Evolutionary conservation across 2,888 invertebrate genomes (phyloP).

Genomic region (Drosophila melanosoma): DNA sequence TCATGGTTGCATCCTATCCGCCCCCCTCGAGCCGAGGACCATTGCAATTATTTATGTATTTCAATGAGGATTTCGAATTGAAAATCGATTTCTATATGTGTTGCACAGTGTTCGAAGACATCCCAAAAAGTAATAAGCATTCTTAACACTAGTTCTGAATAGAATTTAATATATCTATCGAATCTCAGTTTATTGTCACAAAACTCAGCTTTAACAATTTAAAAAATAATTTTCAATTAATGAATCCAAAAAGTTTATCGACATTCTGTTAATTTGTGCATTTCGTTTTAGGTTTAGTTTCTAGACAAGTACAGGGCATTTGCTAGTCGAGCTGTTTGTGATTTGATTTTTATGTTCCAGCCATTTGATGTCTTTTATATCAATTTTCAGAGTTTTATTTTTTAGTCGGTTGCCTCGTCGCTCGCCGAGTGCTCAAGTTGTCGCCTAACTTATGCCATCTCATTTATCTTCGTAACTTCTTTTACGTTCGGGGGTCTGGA

Average conservation of each 20-base stretch:
- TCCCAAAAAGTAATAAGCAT: neutral
- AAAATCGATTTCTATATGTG: neutral
- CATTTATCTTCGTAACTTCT: constrained; percentile 79
- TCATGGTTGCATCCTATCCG: neutral
- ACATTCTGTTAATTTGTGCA: neutral
- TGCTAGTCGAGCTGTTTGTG: neutral
- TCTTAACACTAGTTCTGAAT: neutral
- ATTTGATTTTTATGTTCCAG: constrained; percentile 3
- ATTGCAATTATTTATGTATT: neutral
- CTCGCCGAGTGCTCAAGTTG: constrained; percentile 67
- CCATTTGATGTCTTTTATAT: constrained; percentile 63
- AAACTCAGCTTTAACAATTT: too few relatives aligned
- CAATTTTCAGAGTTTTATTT: constrained; percentile 60
- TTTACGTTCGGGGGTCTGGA: neutral
- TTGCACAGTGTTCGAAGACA: neutral
- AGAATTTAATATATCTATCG: too few relatives aligned
- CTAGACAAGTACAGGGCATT: neutral
- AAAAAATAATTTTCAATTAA: neutral
- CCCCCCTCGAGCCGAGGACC: neutral
- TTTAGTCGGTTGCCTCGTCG: constrained; percentile 45
- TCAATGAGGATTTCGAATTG: neutral
- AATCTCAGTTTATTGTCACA: too few relatives aligned
- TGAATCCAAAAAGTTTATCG: neutral
- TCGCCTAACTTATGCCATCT: constrained; percentile 81
- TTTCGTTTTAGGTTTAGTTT: too few relatives aligned